phyloP scores from a whole-genome alignment of 2,888 invertebrate genomes.

The Meliscaeva auricollis region DNA sequence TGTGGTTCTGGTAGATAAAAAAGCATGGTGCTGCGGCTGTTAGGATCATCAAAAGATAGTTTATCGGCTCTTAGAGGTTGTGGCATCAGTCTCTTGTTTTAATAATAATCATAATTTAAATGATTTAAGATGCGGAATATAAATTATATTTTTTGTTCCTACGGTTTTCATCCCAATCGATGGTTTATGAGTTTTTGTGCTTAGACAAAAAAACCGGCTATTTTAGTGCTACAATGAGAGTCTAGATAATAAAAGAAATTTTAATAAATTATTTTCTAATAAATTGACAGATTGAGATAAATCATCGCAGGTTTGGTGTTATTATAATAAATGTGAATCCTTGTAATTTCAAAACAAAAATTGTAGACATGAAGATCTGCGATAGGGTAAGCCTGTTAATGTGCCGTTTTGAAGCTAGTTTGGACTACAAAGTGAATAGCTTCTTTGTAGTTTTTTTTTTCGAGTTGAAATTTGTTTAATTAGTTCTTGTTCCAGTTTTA shows the following conservation, averaged over 20 bases:
- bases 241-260: background rate
- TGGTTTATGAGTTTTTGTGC: background rate
- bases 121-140: slow-evolving; percentile 62
- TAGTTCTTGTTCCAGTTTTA: too few species aligned
- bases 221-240: background rate
- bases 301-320: background rate
- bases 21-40: slow-evolving; percentile 4
- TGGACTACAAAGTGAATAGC: too few species aligned
- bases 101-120: slow-evolving; percentile 65
- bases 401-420: too few species aligned
- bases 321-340: background rate
- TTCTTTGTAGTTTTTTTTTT: too few species aligned
- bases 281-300: background rate
- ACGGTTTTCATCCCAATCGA: background rate
- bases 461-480: too few species aligned
- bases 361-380: too few species aligned
- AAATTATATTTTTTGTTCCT: slow-evolving; percentile 45
- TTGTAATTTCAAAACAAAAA: too few species aligned
- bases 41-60: slow-evolving; percentile 22
- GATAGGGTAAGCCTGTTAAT: too few species aligned
- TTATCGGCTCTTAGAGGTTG: slow-evolving; percentile 42
- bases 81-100: slow-evolving; percentile 23
- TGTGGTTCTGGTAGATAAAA: background rate
- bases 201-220: background rate
- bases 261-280: background rate